These are phyloP conservation scores for Physella acuta DNA, from an alignment of 1,140 invertebrate species.

Conservation along the genomic window DNA sequence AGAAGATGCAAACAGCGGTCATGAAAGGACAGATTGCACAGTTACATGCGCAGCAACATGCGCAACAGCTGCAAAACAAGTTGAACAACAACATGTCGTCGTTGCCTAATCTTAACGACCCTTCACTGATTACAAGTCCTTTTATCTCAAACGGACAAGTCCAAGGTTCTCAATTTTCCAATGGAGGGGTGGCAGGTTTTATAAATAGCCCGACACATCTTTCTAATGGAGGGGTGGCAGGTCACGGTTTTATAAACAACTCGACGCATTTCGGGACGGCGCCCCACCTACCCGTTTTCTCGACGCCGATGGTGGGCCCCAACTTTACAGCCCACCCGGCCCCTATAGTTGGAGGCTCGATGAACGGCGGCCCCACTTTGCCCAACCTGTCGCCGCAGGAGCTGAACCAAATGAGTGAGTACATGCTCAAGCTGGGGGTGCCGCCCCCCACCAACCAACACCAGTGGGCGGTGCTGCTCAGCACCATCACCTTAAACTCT, in stretches of 20 bases:
- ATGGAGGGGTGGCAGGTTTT: background rate
- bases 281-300: background rate
- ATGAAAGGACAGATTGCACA: conserved; percentile 33
- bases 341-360: background rate
- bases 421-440: conserved; percentile 43
- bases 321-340: background rate
- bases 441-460: conserved; percentile 35
- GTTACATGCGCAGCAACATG: conserved; percentile 31
- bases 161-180: background rate
- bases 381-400: conserved; percentile 20
- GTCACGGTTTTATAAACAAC: background rate
- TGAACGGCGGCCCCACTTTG: background rate
- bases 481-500: conserved; percentile 7
- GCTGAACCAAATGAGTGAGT: conserved; percentile 40
- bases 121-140: too few relatives aligned
- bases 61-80: background rate
- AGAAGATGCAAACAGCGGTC: conserved; percentile 37
- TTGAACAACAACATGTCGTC: background rate
- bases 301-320: background rate
- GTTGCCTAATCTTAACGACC: too few relatives aligned
- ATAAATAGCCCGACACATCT: background rate
- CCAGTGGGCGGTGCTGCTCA: conserved; percentile 37
- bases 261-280: background rate
- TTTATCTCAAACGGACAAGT: background rate
- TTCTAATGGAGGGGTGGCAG: background rate